Conservation (phyloP, 2,113 vertebrate genomes). For the Epinephelus fuscoguttatus region DNA sequence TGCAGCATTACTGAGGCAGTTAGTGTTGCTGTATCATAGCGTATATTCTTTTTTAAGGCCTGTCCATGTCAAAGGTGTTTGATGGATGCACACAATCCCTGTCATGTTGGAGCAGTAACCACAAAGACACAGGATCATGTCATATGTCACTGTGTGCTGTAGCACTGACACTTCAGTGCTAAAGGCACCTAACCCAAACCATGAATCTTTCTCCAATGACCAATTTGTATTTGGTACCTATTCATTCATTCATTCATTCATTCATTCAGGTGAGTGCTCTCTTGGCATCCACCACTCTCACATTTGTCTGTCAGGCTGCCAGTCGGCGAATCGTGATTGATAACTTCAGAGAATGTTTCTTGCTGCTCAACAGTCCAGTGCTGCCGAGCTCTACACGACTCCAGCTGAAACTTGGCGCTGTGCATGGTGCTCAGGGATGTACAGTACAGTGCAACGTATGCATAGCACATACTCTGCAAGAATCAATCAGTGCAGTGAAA, state of each 20-base stretch:
- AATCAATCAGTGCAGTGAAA: no score
- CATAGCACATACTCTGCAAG: no score
- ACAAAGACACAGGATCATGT: neutral
- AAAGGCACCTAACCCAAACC: neutral
- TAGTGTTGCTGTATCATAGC: neutral
- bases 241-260: conserved; percentile 1
- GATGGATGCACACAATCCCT: neutral
- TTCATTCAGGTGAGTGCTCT: neutral
- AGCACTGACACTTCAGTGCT: neutral
- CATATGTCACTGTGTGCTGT: neutral
- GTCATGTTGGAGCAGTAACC: neutral
- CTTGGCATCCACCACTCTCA: neutral
- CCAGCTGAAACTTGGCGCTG: conserved; percentile 6
- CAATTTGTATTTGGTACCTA: neutral
- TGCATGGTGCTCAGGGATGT: neutral
- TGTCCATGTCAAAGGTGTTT: neutral
- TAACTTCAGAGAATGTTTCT: conserved; percentile 10
- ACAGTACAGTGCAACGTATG: no score
- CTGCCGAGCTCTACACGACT: neutral
- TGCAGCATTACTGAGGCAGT: neutral
- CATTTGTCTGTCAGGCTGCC: conserved; percentile 7
- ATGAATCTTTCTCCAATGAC: neutral
- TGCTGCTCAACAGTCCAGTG: neutral
- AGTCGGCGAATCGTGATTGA: conserved; percentile 10
- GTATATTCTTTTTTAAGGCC: neutral